Conservation (phyloP, 2,797 vertebrate species). For the Gambelia wislizenii region DNA sequence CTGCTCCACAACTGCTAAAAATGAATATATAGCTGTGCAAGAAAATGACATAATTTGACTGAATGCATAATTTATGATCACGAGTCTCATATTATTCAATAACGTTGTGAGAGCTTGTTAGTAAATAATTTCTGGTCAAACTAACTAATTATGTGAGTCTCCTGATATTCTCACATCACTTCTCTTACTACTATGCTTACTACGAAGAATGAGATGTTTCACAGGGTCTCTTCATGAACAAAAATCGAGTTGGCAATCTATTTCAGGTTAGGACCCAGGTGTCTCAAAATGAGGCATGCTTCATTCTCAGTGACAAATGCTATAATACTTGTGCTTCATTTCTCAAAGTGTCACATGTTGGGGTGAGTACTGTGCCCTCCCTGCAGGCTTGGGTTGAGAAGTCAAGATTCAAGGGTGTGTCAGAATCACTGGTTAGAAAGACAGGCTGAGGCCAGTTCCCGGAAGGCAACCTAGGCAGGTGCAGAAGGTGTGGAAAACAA, state of each 20-base stretch:
- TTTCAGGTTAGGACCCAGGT: background rate
- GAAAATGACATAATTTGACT: too few species aligned
- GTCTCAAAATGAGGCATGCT: background rate
- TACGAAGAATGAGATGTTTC: background rate
- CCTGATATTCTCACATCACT: background rate
- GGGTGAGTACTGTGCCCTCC: background rate
- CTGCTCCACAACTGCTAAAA: background rate
- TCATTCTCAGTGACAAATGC: background rate
- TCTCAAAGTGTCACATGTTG: background rate
- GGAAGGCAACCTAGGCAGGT: background rate
- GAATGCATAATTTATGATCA: background rate
- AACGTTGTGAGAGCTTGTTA: background rate
- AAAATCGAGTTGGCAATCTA: background rate
- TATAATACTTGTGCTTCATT: background rate
- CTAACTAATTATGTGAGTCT: background rate
- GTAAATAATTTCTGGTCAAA: background rate
- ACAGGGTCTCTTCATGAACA: background rate
- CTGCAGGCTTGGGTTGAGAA: background rate
- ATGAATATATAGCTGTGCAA: background rate
- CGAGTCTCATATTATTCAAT: background rate
- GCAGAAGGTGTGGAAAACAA: background rate
- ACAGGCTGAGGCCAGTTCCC: background rate
- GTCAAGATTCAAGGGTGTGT: background rate
- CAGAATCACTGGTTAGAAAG: background rate
- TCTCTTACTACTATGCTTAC: background rate